Conservation (phyloP, 2,113 vertebrate species). For the Typhlomys cinereus region DNA sequence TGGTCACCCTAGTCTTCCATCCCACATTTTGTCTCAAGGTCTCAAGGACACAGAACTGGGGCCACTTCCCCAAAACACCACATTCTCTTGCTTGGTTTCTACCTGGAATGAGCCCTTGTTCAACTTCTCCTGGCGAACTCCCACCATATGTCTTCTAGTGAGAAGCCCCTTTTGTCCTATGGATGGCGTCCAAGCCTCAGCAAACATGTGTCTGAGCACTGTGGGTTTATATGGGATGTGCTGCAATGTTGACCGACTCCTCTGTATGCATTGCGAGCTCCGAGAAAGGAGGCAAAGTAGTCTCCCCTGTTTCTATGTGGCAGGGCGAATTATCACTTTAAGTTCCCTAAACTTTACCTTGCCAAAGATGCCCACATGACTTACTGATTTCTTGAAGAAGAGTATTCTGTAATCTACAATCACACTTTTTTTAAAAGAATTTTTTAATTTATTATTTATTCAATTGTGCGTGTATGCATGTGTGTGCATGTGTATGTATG, state of each 20-base stretch:
- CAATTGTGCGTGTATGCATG: too few species aligned
- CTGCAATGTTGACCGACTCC: accelerated
- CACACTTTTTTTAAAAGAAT: neutral
- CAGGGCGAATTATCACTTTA: neutral
- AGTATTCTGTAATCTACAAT: neutral
- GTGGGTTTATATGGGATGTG: neutral
- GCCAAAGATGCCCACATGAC: neutral
- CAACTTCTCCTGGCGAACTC: too few species aligned
- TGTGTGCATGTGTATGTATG: too few species aligned
- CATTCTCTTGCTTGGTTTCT: neutral
- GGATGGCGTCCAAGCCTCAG: neutral
- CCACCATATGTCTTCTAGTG: neutral
- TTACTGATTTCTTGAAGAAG: neutral
- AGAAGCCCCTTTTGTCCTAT: neutral
- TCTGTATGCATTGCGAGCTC: neutral
- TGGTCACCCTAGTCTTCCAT: accelerated
- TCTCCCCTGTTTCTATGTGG: neutral
- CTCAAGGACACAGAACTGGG: neutral
- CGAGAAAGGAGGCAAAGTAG: accelerated
- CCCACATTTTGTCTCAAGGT: neutral
- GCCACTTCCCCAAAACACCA: neutral
- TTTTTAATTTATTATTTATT: too few species aligned
- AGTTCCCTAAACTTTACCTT: neutral
- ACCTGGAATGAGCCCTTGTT: neutral
- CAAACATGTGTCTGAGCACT: neutral